Evolutionary conservation across 2,888 invertebrate species (phyloP).

Genomic region (Spisula subtruncata): DNA sequence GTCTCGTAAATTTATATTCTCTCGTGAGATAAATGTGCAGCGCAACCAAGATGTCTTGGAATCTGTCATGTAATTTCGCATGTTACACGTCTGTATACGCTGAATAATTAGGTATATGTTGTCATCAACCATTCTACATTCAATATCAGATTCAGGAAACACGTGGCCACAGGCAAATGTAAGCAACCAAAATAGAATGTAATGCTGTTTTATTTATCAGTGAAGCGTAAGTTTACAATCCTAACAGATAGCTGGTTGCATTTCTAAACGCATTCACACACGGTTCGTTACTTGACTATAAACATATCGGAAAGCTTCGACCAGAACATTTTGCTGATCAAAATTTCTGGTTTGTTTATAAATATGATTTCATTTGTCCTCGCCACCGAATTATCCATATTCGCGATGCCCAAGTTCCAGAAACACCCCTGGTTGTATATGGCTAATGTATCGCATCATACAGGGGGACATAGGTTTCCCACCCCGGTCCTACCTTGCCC

Average conservation of each 20-base stretch:
- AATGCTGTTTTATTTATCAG: not conserved
- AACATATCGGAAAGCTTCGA: too few species aligned
- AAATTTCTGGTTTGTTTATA: too few species aligned
- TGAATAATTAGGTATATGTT: not conserved
- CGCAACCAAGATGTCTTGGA: not conserved
- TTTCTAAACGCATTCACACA: too few species aligned
- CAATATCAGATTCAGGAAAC: not conserved
- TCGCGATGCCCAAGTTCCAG: too few species aligned
- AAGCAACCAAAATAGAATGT: not conserved
- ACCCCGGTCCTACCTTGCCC: too few species aligned
- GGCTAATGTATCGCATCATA: too few species aligned
- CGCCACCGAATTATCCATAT: too few species aligned
- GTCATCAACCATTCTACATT: not conserved
- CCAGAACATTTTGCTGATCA: too few species aligned
- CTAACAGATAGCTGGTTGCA: not conserved
- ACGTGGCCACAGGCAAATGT: not conserved
- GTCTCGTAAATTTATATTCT: not conserved
- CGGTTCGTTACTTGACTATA: too few species aligned
- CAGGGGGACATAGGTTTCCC: too few species aligned
- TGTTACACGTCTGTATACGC: not conserved
- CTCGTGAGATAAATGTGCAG: not conserved
- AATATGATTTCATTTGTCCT: too few species aligned
- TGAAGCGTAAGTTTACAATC: not conserved
- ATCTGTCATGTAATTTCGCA: not conserved
- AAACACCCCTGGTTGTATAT: too few species aligned